A percentile compares a stretch with the other conserved stretches of the same genome.
These are phyloP conservation scores for Bungarus multicinctus DNA, from an alignment of 2,113 vertebrate species.

Conservation along the genomic window DNA sequence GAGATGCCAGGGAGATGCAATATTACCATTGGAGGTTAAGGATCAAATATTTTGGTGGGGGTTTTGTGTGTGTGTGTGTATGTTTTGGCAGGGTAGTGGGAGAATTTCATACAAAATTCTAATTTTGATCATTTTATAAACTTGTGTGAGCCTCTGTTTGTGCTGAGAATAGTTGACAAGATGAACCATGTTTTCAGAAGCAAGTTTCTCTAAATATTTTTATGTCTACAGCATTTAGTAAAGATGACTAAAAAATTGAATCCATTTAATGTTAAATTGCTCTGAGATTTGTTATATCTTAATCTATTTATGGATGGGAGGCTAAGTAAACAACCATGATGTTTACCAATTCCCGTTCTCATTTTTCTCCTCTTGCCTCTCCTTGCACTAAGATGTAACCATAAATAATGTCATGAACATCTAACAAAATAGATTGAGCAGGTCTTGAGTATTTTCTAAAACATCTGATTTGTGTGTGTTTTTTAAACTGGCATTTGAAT, in stretches of 20 bases:
- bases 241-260: conserved; percentile 40
- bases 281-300: conserved; percentile 17
- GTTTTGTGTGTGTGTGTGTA: neutral
- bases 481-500: conserved; percentile 45
- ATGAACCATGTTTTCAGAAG: conserved; percentile 39
- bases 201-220: conserved; percentile 43
- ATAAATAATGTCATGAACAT: conserved; percentile 44
- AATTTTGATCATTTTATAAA: conserved; percentile 11
- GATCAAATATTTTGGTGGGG: neutral
- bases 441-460: conserved; percentile 42
- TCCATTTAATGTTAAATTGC: conserved; percentile 29
- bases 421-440: conserved; percentile 36
- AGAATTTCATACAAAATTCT: neutral
- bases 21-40: neutral
- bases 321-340: conserved; percentile 23
- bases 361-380: conserved; percentile 6
- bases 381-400: conserved; percentile 20
- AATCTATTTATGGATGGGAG: neutral
- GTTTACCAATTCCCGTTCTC: conserved; percentile 26
- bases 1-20: neutral
- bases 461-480: conserved; percentile 48
- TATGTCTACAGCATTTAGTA: conserved; percentile 37
- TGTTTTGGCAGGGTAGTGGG: neutral
- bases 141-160: conserved; percentile 20
- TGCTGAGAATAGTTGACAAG: conserved; percentile 25